Conservation (phyloP, 2,888 invertebrate species). For the Herminia tarsipennalis region DNA sequence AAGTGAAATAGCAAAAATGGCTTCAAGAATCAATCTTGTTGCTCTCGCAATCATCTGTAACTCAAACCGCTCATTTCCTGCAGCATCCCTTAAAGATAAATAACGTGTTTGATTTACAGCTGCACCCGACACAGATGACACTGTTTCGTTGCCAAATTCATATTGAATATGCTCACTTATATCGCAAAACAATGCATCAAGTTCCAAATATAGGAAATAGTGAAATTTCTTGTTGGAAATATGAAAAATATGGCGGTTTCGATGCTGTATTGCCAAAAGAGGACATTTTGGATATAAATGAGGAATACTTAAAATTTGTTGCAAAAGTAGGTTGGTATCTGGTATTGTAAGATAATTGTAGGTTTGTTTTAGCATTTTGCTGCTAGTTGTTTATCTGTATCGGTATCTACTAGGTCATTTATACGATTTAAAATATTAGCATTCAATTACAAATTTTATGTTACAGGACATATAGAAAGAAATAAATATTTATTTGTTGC, state of each 20-base stretch:
- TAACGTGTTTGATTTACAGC: slow-evolving; percentile 48
- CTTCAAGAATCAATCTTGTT: background rate
- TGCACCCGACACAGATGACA: slow-evolving; percentile 42
- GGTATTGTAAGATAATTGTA: background rate
- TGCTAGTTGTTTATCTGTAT: too few relatives aligned
- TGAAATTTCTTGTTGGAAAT: slow-evolving; percentile 1
- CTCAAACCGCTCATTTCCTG: slow-evolving; percentile 23
- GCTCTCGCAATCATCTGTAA: background rate
- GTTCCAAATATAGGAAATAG: slow-evolving; percentile 9
- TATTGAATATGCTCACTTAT: slow-evolving; percentile 42
- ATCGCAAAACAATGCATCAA: slow-evolving; percentile 35
- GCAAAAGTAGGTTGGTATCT: background rate
- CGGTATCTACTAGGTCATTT: too few relatives aligned
- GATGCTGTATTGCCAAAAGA: background rate
- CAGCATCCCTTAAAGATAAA: slow-evolving; percentile 46
- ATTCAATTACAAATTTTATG: too few relatives aligned
- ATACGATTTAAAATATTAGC: too few relatives aligned
- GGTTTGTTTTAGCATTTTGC: background rate
- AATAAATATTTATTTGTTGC: too few relatives aligned
- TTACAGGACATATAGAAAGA: too few relatives aligned
- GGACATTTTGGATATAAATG: slow-evolving; percentile 4
- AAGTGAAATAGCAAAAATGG: too few relatives aligned
- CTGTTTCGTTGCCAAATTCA: slow-evolving; percentile 50
- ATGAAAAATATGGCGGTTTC: background rate
- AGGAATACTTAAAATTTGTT: background rate